A percentile compares a stretch with the other conserved stretches of the same genome.
These are phyloP conservation scores for Varanus salvator DNA, from an alignment of 2,113 vertebrate species.

Conservation along the genomic window DNA sequence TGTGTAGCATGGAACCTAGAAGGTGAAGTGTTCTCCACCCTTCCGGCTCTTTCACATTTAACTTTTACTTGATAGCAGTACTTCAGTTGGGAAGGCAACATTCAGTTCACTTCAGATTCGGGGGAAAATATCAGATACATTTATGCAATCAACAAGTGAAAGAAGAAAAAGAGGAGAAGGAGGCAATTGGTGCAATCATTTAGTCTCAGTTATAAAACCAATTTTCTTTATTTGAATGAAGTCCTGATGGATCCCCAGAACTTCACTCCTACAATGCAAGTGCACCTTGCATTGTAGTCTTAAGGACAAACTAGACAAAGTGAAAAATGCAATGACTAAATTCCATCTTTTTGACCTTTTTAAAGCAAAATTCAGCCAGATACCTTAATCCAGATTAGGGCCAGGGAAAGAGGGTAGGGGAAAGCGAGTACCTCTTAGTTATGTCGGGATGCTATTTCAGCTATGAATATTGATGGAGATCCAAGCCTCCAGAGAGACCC, in stretches of 20 bases:
- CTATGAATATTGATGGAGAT: conserved; percentile 21
- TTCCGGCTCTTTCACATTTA: background rate
- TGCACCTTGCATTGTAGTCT: background rate
- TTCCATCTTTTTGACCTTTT: background rate
- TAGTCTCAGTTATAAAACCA: background rate
- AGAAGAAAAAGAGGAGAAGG: background rate
- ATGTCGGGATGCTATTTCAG: conserved; percentile 27
- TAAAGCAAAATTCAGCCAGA: background rate
- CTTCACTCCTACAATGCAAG: background rate
- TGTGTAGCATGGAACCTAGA: background rate
- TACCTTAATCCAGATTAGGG: background rate
- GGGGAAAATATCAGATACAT: background rate
- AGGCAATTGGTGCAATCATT: background rate
- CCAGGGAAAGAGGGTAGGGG: background rate
- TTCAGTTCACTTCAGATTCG: background rate
- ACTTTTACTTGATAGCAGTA: background rate
- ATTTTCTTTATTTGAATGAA: background rate
- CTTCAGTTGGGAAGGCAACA: background rate
- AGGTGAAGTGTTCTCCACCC: background rate
- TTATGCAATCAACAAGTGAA: background rate
- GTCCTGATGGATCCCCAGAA: background rate
- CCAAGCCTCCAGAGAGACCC: conserved; percentile 15
- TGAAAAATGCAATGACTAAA: background rate
- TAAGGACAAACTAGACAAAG: background rate
- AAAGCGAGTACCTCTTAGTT: conserved; percentile 36